phyloP scores from a whole-genome alignment of 2,797 vertebrate species.

The Pipistrellus pygmaeus region DNA sequence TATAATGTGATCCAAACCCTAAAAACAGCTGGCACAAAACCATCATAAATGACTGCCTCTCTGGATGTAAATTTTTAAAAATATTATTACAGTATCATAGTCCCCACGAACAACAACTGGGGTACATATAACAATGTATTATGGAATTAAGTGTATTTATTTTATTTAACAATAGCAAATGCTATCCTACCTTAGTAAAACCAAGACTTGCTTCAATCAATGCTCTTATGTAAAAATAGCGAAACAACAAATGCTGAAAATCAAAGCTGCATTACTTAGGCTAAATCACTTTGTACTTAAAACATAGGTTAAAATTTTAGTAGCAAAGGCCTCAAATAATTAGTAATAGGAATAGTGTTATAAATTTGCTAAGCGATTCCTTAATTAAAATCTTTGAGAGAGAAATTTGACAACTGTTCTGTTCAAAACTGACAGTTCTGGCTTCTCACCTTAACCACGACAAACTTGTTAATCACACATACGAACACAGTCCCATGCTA shows the following conservation, averaged over 20 bases:
- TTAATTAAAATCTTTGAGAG: slow-evolving; percentile 85
- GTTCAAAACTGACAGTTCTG: slow-evolving; percentile 83
- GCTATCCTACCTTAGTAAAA: slow-evolving; percentile 87
- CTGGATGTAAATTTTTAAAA: slow-evolving; percentile 85
- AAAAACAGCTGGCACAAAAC: slow-evolving; percentile 87
- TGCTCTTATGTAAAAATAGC: slow-evolving; percentile 84
- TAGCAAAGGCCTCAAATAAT: slow-evolving; percentile 83
- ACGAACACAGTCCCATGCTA: slow-evolving; percentile 83
- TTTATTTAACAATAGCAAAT: slow-evolving; percentile 86
- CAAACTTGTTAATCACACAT: slow-evolving; percentile 78
- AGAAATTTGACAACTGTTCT: slow-evolving; percentile 86
- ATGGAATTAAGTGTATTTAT: slow-evolving; percentile 82
- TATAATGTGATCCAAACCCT: slow-evolving; percentile 84
- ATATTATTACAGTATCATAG: slow-evolving; percentile 82
- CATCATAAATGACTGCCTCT: slow-evolving; percentile 83
- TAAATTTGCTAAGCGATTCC: slow-evolving; percentile 83
- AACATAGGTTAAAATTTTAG: slow-evolving; percentile 74
- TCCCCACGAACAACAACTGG: slow-evolving; percentile 82
- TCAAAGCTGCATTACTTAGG: slow-evolving; percentile 83
- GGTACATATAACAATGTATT: slow-evolving; percentile 77
- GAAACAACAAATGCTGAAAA: slow-evolving; percentile 84
- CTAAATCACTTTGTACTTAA: slow-evolving; percentile 79
- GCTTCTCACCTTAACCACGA: slow-evolving; percentile 81
- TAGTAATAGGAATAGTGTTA: slow-evolving; percentile 87
- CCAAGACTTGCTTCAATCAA: slow-evolving; percentile 88